Conservation (phyloP, 2,113 vertebrate genomes). For the Willisornis vidua region DNA sequence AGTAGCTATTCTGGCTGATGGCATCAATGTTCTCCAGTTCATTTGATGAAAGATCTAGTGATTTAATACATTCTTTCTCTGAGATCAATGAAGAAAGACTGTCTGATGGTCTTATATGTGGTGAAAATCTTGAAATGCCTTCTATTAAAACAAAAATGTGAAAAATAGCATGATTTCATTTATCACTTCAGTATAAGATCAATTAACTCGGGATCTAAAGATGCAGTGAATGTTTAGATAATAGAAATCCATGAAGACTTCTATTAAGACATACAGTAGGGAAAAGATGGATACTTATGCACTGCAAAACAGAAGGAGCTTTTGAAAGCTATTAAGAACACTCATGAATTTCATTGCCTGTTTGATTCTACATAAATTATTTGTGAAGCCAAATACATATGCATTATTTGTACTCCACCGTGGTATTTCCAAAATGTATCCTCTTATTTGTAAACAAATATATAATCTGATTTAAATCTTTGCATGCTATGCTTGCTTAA, state of each 20-base stretch:
- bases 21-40: conserved; percentile 86
- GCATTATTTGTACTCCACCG: background rate
- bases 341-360: background rate
- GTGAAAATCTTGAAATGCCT: conserved; percentile 64
- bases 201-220: background rate
- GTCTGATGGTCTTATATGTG: conserved; percentile 70
- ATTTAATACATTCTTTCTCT: conserved; percentile 86
- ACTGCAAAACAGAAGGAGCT: background rate
- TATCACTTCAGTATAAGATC: background rate
- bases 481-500: background rate
- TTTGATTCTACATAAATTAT: background rate
- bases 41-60: conserved; percentile 93
- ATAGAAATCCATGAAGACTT: background rate
- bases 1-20: conserved; percentile 76
- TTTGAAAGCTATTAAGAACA: background rate
- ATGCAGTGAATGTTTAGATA: background rate
- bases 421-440: background rate
- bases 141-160: conserved; percentile 57
- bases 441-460: background rate
- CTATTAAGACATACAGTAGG: background rate
- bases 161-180: background rate
- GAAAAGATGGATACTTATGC: background rate
- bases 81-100: conserved; percentile 72
- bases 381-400: background rate
- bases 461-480: background rate